phyloP scores from a whole-genome alignment of 2,888 invertebrate species.

The Frankliniella fusca region DNA sequence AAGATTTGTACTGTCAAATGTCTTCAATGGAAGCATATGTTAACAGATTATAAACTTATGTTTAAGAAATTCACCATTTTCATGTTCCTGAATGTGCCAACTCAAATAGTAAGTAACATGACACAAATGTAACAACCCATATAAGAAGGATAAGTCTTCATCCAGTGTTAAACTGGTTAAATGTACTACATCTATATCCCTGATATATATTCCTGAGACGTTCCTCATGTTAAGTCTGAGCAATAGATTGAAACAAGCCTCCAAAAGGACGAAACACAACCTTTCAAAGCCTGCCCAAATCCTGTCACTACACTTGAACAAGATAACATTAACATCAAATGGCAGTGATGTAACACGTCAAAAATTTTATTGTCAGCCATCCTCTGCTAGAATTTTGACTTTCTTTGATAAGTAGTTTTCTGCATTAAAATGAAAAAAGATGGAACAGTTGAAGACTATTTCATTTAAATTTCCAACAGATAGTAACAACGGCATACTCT shows the following conservation, averaged over 20 bases:
- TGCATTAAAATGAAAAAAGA: not conserved
- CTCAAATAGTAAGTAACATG: not conserved
- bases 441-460: conserved; percentile 7
- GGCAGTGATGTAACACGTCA: not conserved
- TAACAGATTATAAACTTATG: conserved; percentile 3
- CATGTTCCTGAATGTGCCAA: not conserved
- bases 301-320: not conserved
- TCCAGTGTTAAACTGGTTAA: not conserved
- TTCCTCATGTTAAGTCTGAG: conserved; percentile 13
- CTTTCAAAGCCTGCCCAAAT: not conserved
- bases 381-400: not conserved
- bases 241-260: conserved; percentile 5
- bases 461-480: not conserved
- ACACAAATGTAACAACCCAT: not conserved
- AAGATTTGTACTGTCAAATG: conserved; percentile 23
- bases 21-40: conserved; percentile 19
- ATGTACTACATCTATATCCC: conserved; percentile 10
- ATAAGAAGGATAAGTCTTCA: conserved; percentile 5
- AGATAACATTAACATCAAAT: not conserved
- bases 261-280: conserved; percentile 7
- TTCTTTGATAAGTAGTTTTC: not conserved
- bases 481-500: not conserved
- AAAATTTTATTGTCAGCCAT: conserved; percentile 24
- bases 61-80: not conserved
- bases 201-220: conserved; percentile 20